Evolutionary conservation across 2,888 invertebrate genomes (phyloP).

Genomic region (Melitaea athalia): DNA sequence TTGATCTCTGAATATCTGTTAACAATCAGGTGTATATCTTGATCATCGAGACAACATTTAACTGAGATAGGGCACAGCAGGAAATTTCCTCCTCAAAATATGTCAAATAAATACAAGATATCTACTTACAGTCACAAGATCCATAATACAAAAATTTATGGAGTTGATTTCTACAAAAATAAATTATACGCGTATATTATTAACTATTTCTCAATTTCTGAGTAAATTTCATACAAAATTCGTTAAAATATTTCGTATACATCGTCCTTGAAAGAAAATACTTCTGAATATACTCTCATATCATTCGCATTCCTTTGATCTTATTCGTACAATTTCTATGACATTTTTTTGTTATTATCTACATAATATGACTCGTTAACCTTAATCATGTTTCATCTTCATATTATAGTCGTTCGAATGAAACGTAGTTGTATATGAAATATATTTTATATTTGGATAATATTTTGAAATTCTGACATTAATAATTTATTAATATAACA

Average conservation of each 20-base stretch:
- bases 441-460: neutral
- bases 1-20: no score
- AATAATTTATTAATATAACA: no score
- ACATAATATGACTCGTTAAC: neutral
- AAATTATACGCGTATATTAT: neutral
- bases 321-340: conserved; percentile 6
- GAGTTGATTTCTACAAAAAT: neutral
- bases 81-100: no score
- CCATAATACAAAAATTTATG: neutral
- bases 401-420: neutral
- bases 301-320: conserved; percentile 13
- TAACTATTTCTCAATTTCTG: neutral
- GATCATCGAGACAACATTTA: no score
- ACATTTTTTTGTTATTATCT: conserved; percentile 2
- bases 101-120: no score
- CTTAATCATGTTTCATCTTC: neutral
- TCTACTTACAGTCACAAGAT: no score
- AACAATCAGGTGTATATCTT: no score
- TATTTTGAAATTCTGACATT: no score
- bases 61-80: no score
- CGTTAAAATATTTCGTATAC: neutral
- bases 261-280: neutral
- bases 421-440: neutral
- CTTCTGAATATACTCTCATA: neutral
- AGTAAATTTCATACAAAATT: neutral